These are phyloP conservation scores for Drosophila quasianomalipes DNA, from an alignment of 2,888 invertebrate genomes.

Conservation along the genomic window DNA sequence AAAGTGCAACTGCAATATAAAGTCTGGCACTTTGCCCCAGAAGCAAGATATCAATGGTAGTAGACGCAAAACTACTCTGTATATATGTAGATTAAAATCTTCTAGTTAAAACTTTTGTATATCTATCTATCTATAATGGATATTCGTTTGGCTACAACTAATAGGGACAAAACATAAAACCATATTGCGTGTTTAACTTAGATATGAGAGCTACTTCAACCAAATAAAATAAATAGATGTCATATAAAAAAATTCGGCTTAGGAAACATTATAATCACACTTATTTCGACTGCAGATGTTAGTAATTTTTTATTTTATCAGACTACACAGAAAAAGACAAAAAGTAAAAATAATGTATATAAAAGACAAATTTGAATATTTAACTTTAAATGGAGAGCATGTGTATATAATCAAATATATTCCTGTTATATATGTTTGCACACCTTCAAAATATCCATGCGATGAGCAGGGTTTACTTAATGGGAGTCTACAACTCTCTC, in stretches of 20 bases:
- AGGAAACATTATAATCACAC: neutral
- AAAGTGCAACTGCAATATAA: slow-evolving; percentile 34
- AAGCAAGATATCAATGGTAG: neutral
- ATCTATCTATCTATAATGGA: neutral
- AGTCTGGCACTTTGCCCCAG: slow-evolving; percentile 21
- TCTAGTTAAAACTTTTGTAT: neutral
- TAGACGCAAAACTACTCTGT: slow-evolving; percentile 6
- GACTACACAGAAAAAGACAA: neutral
- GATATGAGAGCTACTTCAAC: too few species aligned
- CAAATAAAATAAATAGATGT: neutral
- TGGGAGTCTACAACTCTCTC: neutral
- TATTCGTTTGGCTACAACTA: neutral
- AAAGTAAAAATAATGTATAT: neutral
- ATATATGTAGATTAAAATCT: fast-evolving
- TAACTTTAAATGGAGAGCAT: neutral
- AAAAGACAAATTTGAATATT: neutral
- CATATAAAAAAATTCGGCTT: neutral
- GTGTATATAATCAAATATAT: neutral
- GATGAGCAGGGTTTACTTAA: neutral
- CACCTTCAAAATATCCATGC: neutral
- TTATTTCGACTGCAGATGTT: neutral
- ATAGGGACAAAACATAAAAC: too few species aligned
- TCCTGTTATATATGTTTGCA: neutral
- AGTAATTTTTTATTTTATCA: neutral
- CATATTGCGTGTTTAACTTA: too few species aligned